Conservation (phyloP, 2,113 vertebrate species). For the Arothron firmamentum region DNA sequence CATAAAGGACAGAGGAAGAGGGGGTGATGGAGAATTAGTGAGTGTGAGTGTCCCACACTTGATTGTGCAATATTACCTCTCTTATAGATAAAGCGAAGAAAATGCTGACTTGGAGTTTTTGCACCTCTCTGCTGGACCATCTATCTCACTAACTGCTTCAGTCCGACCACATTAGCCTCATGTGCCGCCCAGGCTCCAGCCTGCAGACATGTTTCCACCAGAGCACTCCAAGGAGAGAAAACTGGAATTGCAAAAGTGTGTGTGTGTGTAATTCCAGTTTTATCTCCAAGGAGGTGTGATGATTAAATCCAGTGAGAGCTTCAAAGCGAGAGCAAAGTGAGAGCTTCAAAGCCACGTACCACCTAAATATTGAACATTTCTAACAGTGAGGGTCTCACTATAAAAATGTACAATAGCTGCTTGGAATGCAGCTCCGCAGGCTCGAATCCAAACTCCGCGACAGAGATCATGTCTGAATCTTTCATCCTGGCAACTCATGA, state of each 20-base stretch:
- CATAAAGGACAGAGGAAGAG: slow-evolving; percentile 50
- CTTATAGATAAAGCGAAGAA: slow-evolving; percentile 72
- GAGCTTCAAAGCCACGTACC: slow-evolving; percentile 10
- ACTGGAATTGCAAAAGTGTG: slow-evolving; percentile 53
- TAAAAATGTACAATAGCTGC: not conserved
- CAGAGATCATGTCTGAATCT: too few species aligned
- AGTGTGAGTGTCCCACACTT: slow-evolving; percentile 55
- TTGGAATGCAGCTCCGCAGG: not conserved
- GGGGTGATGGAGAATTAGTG: slow-evolving; percentile 26
- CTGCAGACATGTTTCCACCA: slow-evolving; percentile 28
- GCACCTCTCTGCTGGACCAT: slow-evolving; percentile 57
- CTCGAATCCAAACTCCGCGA: too few species aligned
- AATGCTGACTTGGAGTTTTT: slow-evolving; percentile 65
- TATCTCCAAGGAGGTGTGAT: too few species aligned
- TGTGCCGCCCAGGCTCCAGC: slow-evolving; percentile 43
- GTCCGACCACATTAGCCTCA: slow-evolving; percentile 61
- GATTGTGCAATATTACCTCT: slow-evolving; percentile 69
- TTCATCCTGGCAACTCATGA: too few species aligned
- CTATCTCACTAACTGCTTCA: slow-evolving; percentile 66
- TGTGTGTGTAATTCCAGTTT: too few species aligned
- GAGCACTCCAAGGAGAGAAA: slow-evolving; percentile 33
- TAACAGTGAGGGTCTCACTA: not conserved
- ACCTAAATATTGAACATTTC: slow-evolving; percentile 4
- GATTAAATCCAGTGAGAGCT: slow-evolving; percentile 36
- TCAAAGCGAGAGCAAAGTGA: too few species aligned